A percentile compares a stretch with the other conserved stretches of the same genome.
phyloP scores from a whole-genome alignment of 2,797 vertebrate genomes.

The Hirundo rustica region DNA sequence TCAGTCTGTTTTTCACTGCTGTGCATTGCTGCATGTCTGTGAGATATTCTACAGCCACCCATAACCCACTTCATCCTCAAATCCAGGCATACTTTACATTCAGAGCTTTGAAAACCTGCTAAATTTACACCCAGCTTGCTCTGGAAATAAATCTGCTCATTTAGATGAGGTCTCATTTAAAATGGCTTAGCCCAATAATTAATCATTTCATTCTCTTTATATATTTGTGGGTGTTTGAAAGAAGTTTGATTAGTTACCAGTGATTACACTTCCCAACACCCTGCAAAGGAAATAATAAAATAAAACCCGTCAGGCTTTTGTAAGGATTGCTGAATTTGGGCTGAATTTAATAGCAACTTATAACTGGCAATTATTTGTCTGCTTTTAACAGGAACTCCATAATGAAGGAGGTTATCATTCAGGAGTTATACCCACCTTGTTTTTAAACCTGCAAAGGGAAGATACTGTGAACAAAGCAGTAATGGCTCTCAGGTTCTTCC shows the following conservation, averaged over 20 bases:
- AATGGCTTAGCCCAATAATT: constrained; percentile 71
- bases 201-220: constrained; percentile 72
- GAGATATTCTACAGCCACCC: constrained; percentile 6
- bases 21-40: neutral
- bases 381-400: constrained; percentile 7
- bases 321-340: constrained; percentile 46
- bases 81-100: constrained; percentile 39
- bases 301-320: constrained; percentile 58
- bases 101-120: constrained; percentile 62
- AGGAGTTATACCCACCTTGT: neutral
- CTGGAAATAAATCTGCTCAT: constrained; percentile 73
- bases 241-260: constrained; percentile 75
- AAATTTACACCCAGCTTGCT: constrained; percentile 68
- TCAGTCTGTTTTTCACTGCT: neutral
- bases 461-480: neutral
- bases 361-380: constrained; percentile 58
- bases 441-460: neutral
- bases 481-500: neutral
- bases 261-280: constrained; percentile 67
- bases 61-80: constrained; percentile 15
- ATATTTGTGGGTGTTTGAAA: constrained; percentile 70
- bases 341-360: constrained; percentile 16
- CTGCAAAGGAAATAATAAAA: constrained; percentile 69
- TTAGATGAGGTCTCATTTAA: constrained; percentile 72
- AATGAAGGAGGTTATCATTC: constrained; percentile 12